phyloP scores from a whole-genome alignment of 2,797 vertebrate genomes.

The Falco naumanni region DNA sequence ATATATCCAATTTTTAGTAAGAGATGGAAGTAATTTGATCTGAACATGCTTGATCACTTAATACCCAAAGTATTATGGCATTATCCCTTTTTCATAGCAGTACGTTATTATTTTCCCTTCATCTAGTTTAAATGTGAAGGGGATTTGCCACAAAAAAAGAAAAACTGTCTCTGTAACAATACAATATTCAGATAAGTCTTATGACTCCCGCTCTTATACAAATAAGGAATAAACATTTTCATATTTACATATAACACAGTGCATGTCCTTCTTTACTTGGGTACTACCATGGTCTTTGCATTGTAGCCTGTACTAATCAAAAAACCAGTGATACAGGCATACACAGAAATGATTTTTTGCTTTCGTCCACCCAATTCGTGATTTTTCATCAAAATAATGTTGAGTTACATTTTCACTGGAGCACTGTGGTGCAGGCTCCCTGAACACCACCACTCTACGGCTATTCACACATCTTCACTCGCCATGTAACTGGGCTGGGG shows the following conservation, averaged over 20 bases:
- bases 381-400: neutral
- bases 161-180: neutral
- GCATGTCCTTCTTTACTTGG: neutral
- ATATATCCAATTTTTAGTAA: neutral
- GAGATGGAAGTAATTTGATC: neutral
- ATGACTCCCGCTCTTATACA: neutral
- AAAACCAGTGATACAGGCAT: neutral
- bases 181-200: neutral
- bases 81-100: neutral
- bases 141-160: neutral
- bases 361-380: neutral
- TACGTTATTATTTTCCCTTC: neutral
- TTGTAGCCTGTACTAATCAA: neutral
- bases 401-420: neutral
- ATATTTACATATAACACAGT: too few species aligned
- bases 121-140: neutral
- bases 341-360: neutral
- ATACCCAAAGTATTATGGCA: neutral
- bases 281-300: neutral
- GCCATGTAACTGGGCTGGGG: accelerated
- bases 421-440: neutral
- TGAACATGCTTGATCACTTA: neutral
- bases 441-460: neutral
- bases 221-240: neutral
- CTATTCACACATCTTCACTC: neutral